These are phyloP conservation scores for Lithosia quadra DNA, from an alignment of 2,888 invertebrate species.

Conservation along the genomic window DNA sequence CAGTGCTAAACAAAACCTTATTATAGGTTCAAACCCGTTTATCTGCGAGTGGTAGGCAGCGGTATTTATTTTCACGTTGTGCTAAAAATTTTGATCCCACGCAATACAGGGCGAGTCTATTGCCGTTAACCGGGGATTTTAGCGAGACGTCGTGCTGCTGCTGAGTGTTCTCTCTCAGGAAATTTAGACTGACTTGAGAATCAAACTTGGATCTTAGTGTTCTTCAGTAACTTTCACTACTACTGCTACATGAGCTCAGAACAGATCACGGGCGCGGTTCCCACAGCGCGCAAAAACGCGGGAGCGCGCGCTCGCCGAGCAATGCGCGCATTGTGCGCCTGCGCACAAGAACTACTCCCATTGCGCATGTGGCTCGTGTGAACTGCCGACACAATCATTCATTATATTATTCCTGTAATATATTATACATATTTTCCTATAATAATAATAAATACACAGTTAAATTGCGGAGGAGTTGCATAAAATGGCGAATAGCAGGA, in stretches of 20 bases:
- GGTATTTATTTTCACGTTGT: neutral
- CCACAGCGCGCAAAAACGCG: slow-evolving; percentile 34
- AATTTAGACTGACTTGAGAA: neutral
- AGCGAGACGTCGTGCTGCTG: no score
- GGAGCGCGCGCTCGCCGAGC: slow-evolving; percentile 23
- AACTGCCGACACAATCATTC: neutral
- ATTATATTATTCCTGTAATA: neutral
- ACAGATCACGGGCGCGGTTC: slow-evolving; percentile 10
- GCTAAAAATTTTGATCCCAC: neutral
- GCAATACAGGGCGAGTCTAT: no score
- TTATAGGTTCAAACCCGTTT: no score
- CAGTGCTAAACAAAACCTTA: no score
- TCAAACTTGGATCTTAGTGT: neutral
- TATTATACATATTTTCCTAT: neutral
- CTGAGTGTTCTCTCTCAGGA: neutral
- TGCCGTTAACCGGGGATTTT: no score
- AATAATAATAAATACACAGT: neutral
- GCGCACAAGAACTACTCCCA: slow-evolving; percentile 34
- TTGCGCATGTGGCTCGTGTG: slow-evolving; percentile 9
- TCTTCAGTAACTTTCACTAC: neutral
- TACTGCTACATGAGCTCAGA: neutral
- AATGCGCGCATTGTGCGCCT: slow-evolving; percentile 13
- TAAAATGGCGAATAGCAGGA: no score
- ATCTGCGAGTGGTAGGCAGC: no score
- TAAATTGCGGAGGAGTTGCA: no score